Evolutionary conservation across 2,888 invertebrate genomes (phyloP), one percentile per base, ranked within the genome.

Genomic region (Gastrophysa polygoni): DNA sequence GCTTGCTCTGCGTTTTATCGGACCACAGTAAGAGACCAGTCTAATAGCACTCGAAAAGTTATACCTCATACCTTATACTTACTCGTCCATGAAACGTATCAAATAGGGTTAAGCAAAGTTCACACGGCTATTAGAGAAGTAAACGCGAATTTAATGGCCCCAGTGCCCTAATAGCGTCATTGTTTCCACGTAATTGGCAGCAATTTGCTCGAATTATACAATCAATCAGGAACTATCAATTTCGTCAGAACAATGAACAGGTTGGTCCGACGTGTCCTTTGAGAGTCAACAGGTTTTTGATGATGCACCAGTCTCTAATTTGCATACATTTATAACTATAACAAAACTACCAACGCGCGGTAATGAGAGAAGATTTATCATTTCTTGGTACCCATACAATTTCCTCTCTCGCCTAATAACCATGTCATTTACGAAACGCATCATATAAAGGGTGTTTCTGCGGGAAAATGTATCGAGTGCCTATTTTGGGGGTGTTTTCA

Each of bases 311-410:
- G 55, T 11, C 52, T 58, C 46, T 64, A 67, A 69, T 71, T 71
- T 71, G 69, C 71, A 70, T 71, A 68, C 57, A 63, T 65, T 68
- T 69, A 67, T 70, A 70, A 71, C 70, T 71, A 69, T 61, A 62
- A 61, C 38, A 2, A 14, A 52, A 64, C 64, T 61, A 46, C 62
- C 55, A 51, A 48, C 51, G 59, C 62, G n/a, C 65, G 61, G 64
- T 68, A 67, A 59, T 68, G 66, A 62, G 67, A 48, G 61, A 68
- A 71, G 69, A 71, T 67, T 63, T 65, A 69, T 70, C 49, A 68
- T 58, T 61, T 18, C 58, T 49, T 56, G 51, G 17, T 56, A 50
- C 61, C 63, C 57, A 63, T 61, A 61, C 57, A 60, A 63, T 65
- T 63, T 63, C 52, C 59, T 46, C 29, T 46, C 29, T 54, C 59